Base-by-base conservation (phyloP, 2,113 vertebrate genomes). In the Semnornis frantzii region DNA sequence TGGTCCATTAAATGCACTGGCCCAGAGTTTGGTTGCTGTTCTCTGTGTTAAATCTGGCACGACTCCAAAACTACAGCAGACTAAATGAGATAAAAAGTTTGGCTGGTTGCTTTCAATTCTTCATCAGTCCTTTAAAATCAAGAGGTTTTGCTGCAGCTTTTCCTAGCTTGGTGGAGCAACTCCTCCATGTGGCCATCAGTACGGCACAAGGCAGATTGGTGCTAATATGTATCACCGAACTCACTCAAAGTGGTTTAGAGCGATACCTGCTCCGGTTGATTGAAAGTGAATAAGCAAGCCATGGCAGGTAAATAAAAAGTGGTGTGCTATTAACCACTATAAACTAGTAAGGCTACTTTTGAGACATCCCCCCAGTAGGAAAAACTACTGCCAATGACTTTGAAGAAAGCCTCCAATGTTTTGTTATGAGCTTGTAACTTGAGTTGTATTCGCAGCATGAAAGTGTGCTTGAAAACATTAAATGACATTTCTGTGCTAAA, bases 311-410 rank as follows among this genome's bases (percentile, higher is more conserved):
- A 75, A 96, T 90, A 95, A 92, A 96, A 96, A 94, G 87, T 74
- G 78, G 66, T 93, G 46, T 50, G 69, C 44, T 97, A 87, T 94
- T 95, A 93, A 70, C 44, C 39, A 83, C 68, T 63, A 52, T 90
- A 94, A 94, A 93, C 79, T 95, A 97, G 93, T 68, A 89, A 78
- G 93, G 84, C 72, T 94, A 57, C 48, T 96, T 95, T 23, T 74
- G 52, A 82, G 4, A 33, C 33, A 30, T 42, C 54, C 78, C 71
- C n/a, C 39, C 59, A 57, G 65, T 21, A 79, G 90, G 90, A 89
- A 94, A 91, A 84, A 92, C 88, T 18, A 5, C 80, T 78, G 84
- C 88, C 75, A 80, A 82, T 24, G 77, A 71, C 71, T 73, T 86
- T 65, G 21, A 82, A 80, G 27, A 69, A 93, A 94, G 52, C 48